Conservation (phyloP, 2,888 invertebrate genomes). For the Stenoptilia bipunctidactyla region DNA sequence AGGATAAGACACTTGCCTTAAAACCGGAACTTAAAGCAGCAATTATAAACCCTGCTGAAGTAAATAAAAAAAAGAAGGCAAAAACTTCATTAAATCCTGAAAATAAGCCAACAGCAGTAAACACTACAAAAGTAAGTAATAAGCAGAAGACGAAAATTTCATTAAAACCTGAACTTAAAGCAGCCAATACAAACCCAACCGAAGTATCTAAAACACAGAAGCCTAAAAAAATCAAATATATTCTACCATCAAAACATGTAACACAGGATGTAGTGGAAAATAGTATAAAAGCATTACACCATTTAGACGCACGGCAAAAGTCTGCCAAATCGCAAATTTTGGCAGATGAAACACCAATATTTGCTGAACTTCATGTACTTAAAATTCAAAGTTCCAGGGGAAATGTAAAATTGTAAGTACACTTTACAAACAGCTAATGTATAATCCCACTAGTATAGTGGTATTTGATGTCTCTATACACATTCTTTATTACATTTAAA, state of each 20-base stretch:
- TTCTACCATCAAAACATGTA: constrained; percentile 43
- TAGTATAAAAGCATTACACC: constrained; percentile 39
- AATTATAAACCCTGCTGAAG: no score
- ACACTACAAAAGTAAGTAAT: no score
- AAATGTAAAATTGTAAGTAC: constrained; percentile 74
- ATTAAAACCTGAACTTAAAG: no score
- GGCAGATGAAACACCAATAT: constrained; percentile 68
- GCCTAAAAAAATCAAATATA: constrained; percentile 10
- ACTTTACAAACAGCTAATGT: constrained; percentile 1
- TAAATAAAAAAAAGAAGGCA: no score
- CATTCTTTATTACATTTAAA: not conserved
- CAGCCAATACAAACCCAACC: no score
- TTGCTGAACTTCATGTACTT: constrained; percentile 72
- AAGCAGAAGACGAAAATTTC: no score
- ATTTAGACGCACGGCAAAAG: constrained; percentile 30
- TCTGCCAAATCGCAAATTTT: constrained; percentile 60
- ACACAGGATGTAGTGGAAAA: constrained; percentile 32
- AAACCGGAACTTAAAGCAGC: no score
- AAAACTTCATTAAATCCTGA: no score
- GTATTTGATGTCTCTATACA: not conserved
- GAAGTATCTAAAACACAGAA: no score
- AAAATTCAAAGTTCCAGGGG: constrained; percentile 75
- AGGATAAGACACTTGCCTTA: no score
- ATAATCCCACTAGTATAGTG: not conserved
- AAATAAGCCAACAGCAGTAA: no score